Base-by-base conservation (phyloP, 2,797 vertebrate species). In the Rhynchonycteris naso region DNA sequence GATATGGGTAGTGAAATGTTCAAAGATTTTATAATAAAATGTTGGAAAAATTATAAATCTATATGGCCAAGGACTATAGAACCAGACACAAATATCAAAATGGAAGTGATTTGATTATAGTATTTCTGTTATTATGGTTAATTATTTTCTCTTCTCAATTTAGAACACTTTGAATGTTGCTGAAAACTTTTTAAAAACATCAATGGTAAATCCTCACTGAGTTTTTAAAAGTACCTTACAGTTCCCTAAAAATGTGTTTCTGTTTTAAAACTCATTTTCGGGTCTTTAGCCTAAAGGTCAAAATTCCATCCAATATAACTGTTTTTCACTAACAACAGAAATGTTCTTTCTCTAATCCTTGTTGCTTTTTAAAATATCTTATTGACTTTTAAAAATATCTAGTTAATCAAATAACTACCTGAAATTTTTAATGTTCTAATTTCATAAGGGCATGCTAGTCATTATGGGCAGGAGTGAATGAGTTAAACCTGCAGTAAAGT, bases 201-300 rank as follows among this genome's bases (percentile, higher is more conserved):
- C 47, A n/a, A 5, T 84, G 68, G 43, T 43, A 92, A 96, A 58
- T 94, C 21, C 6, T 14, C 59, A 28, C n/a, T 30, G 35, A 87
- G 47, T 85, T 88, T 86, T 88, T 30, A 19, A 95, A 93, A 89
- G 4, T 1, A 71, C 30, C 11, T 90, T 80, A 24, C 89, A 91
- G 87, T 86, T 82, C 30, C 43, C 54, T 88, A 94, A 85, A 83
- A 94, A 47, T 74, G 35, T 89, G 50, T 90, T 87, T 79, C 63
- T 96, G 66, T 91, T 93, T 96, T 87, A 83, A 93, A 94, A 84
- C 11, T 54, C 24, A 68, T 63, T 85, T 92, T 90, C 30, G 85
- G 72, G 16, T 87, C 91, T 93, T 94, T 72, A 94, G 52, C 33
- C 72, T 88, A 90, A 94, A 91, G 12, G 33, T 88, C 43, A 93